Evolutionary conservation across 2,888 invertebrate species (phyloP).

Genomic region (Chaitophorus viminalis): DNA sequence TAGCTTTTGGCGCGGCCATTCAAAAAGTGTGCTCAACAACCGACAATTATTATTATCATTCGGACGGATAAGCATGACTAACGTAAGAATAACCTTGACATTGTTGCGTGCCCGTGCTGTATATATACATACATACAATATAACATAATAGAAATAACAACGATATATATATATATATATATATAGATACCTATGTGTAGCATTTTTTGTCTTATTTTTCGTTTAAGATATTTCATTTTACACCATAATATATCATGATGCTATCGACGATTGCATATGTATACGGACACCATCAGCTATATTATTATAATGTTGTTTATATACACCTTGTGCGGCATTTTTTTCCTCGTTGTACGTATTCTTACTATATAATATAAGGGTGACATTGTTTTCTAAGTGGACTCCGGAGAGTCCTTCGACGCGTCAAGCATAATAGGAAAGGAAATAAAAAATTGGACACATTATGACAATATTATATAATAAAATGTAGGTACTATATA

Average conservation of each 20-base stretch:
- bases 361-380: slow-evolving; percentile 34
- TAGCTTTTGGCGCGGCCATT: slow-evolving; percentile 18
- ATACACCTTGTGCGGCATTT: neutral
- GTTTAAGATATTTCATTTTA: neutral
- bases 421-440: neutral
- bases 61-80: slow-evolving; percentile 43
- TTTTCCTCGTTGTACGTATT: neutral
- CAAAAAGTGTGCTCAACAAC: neutral
- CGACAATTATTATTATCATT: slow-evolving; percentile 8
- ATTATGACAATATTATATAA: neutral
- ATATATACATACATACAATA: too few relatives aligned
- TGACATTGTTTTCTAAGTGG: slow-evolving; percentile 51
- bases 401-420: slow-evolving; percentile 43
- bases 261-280: neutral
- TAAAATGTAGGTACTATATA: too few relatives aligned
- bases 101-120: slow-evolving; percentile 4
- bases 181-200: neutral
- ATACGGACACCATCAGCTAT: neutral
- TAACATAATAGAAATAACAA: neutral
- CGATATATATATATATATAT: neutral
- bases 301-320: neutral
- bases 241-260: neutral
- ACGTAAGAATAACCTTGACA: slow-evolving; percentile 48
- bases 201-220: neutral
- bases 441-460: neutral